These are phyloP conservation scores for Torymus auratus DNA, from an alignment of 2,888 invertebrate genomes.

Conservation along the genomic window DNA sequence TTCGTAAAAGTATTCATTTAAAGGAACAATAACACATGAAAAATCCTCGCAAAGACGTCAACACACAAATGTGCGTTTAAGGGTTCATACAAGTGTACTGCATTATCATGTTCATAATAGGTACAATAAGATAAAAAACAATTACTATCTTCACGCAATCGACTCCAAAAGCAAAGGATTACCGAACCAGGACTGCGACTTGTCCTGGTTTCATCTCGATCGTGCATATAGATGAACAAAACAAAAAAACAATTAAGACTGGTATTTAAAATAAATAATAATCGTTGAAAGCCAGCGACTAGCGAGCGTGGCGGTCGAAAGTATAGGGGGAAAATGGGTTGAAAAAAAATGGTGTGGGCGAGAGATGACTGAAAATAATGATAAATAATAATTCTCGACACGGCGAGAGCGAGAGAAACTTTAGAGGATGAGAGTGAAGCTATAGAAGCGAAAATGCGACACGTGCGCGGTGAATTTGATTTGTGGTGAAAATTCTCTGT, in stretches of 20 bases:
- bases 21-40: too few relatives aligned
- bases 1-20: not conserved
- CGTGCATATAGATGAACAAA: conserved; percentile 34
- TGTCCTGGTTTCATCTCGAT: conserved; percentile 12
- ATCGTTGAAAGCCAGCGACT: conserved; percentile 25
- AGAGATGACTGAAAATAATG: conserved; percentile 18
- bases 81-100: not conserved
- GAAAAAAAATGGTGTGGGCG: conserved; percentile 1
- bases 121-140: too few relatives aligned
- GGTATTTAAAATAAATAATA: conserved; percentile 54
- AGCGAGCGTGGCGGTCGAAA: not conserved
- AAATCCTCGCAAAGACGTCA: conserved; percentile 10
- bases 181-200: conserved; percentile 22
- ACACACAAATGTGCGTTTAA: not conserved
- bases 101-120: conserved; percentile 7
- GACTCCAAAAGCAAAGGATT: not conserved
- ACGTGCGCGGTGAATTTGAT: conserved; percentile 43
- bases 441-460: not conserved
- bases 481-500: conserved; percentile 41
- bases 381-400: conserved; percentile 12
- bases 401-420: not conserved
- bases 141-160: too few relatives aligned
- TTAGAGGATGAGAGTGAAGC: not conserved
- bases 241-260: conserved; percentile 52
- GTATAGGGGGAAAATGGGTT: not conserved